Evolutionary conservation across 1,140 invertebrate species (phyloP).

Genomic region (Armadillidium nasatum): DNA sequence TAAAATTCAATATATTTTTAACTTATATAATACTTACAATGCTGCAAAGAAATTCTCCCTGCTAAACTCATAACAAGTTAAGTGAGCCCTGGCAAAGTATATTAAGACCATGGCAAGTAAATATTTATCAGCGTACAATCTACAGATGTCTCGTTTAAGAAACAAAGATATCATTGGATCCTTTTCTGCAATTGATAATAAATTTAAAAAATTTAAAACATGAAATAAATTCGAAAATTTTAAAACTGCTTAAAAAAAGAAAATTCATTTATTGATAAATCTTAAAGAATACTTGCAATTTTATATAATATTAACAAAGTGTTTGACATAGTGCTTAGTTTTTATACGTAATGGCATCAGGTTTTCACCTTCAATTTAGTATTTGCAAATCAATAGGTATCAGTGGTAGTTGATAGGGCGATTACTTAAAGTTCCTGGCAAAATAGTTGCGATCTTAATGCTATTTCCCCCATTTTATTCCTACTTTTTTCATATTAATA

Average conservation of each 20-base stretch:
- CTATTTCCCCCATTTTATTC: too few relatives aligned
- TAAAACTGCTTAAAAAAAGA: background rate
- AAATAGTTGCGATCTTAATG: too few relatives aligned
- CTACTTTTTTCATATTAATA: too few relatives aligned
- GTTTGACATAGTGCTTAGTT: background rate
- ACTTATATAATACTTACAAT: constrained; percentile 52
- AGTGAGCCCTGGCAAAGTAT: constrained; percentile 56
- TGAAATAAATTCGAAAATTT: background rate
- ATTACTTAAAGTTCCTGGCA: too few relatives aligned
- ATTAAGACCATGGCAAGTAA: constrained; percentile 59
- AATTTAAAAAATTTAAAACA: background rate
- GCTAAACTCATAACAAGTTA: constrained; percentile 53
- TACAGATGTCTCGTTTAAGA: constrained; percentile 50
- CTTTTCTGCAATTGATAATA: constrained; percentile 19
- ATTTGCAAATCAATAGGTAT: too few relatives aligned
- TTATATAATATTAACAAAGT: background rate
- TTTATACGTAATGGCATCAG: background rate
- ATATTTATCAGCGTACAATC: constrained; percentile 54
- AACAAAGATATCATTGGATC: constrained; percentile 45
- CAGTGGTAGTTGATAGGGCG: too few relatives aligned
- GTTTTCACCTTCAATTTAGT: too few relatives aligned
- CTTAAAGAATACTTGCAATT: background rate
- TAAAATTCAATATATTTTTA: background rate
- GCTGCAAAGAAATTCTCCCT: constrained; percentile 57
- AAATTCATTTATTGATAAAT: background rate